Evolutionary conservation across 2,113 vertebrate genomes (phyloP), one percentile per base, ranked within the genome.

Genomic region (Fulmarus glacialis): DNA sequence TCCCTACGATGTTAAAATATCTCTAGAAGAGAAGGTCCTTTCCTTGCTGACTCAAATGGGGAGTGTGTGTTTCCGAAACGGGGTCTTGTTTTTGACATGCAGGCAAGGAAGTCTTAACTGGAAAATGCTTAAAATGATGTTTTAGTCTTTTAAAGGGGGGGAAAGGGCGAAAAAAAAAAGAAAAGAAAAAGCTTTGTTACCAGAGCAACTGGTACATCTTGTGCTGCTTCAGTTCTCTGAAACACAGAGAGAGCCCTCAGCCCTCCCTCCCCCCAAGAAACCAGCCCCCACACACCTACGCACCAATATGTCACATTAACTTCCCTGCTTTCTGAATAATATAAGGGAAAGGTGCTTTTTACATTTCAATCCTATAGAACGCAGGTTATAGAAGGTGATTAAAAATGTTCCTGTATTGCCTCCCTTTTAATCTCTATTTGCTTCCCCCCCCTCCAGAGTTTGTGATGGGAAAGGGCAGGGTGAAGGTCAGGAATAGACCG

Each of bases 151-250:
- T 23, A 48, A 48, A 48, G 9, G 20, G 47, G 47, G 21, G 40
- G 40, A 12, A 12, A 40, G 40, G 40, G 40, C 11, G 40, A 47
- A 47, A 9, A 15, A 14, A 36, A 23, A 63, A 43, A n/a, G 18
- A 26, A 27, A 23, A 6, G 74, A 16, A 86, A 92, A 92, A 90
- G 93, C 96, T 97, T 89, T 97, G 92, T 97, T 98, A 97, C 94
- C 88, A 96, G 89, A 97, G 95, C 97, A 96, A 97, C 97, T 88
- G 95, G 97, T 92, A 98, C 97, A 95, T 97, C 95, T 96, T 97
- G 97, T 98, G 93, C 97, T 96, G 77, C 93, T 97, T 96, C 79
- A 40, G 80, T 66, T 91, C 78, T 84, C 92, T 92, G 95, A 98
- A 96, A 97, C 94, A 91, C 90, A 91, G 97, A 97, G 81, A 91